Evolutionary conservation across 1,140 invertebrate species (phyloP).

Genomic region (Agrilus planipennis): DNA sequence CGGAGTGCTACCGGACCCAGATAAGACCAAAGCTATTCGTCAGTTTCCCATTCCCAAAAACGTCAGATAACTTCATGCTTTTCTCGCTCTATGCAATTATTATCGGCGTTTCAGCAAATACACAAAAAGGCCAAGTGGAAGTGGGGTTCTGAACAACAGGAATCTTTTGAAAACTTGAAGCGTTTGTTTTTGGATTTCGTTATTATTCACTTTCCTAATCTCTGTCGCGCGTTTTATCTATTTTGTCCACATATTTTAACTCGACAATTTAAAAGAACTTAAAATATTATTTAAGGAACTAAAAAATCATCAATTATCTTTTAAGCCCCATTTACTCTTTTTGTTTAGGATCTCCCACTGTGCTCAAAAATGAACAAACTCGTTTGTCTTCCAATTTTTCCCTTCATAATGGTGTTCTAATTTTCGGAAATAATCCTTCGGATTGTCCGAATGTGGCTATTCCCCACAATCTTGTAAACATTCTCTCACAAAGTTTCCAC

Average conservation of each 20-base stretch:
- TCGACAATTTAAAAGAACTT: not conserved
- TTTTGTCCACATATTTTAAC: not conserved
- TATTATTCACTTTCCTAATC: slow-evolving; percentile 18
- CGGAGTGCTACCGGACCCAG: slow-evolving; percentile 16
- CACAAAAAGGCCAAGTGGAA: slow-evolving; percentile 12
- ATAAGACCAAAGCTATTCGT: slow-evolving; percentile 21
- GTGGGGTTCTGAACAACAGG: slow-evolving; percentile 4
- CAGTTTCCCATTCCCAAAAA: slow-evolving; percentile 24
- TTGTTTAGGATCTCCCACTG: not conserved
- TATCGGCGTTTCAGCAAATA: slow-evolving; percentile 6
- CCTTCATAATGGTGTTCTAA: not conserved
- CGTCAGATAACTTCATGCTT: slow-evolving; percentile 22
- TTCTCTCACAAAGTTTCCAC: slow-evolving; percentile 8
- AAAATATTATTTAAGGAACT: not conserved
- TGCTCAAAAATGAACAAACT: not conserved
- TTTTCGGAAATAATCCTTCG: not conserved
- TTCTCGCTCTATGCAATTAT: slow-evolving; percentile 10
- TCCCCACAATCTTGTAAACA: not conserved
- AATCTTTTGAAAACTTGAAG: slow-evolving; percentile 5
- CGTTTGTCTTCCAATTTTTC: not conserved
- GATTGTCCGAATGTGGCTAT: not conserved
- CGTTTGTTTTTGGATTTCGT: slow-evolving; percentile 15
- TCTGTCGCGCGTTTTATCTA: slow-evolving; percentile 17
- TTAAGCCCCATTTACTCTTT: not conserved
- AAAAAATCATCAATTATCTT: not conserved